Evolutionary conservation across 64 coral and sea anemone species (phyloP), one percentile per base, ranked within the genome.

Genomic region (Pocillopora verrucosa): DNA sequence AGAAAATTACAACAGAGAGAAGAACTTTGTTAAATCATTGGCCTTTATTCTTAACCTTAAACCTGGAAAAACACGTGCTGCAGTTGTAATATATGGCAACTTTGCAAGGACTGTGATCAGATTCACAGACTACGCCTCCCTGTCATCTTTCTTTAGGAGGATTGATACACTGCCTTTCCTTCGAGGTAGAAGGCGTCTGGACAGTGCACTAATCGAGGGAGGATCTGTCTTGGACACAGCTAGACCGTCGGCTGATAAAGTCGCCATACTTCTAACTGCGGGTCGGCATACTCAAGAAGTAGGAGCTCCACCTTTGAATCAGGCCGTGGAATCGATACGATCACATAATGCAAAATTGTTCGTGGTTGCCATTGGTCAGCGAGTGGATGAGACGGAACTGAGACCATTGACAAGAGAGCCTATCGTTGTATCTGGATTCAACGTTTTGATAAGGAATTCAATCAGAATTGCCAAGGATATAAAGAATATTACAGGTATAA

Each of bases 211-310:
- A 26, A 65, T 63, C 61, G 65, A 25, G 13, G 83, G 61, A 38
- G 65, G 61, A 16, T 69, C 83, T 86, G 64, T 86, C 22, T 67
- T 86, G 22, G 60, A 36, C 59, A 22, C 69, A 41, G 89, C 61
- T 9, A 34, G 67, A 13, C 77, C 88, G 30, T 12, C 37, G 78
- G 82, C 75, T 16, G 74, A 76, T 34, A 94, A 80, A 82, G 65
- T 90, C n/a, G 92, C 81, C 0, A 85, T 94, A 35, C 74, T 94
- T 63, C 75, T 94, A 30, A 90, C 88, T 25, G 65, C 88, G 57
- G 92, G 92, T 77, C 76, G 75, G 45, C 92, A 84, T 63, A 80
- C 26, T 56, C 79, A 34, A 37, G 61, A 15, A 2, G 12, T 17
- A 15, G 60, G 70, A 20, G 87, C 72, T 14, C 61, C 2, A 3